These are phyloP conservation scores for Leptoclinus maculatus DNA, from an alignment of 2,797 vertebrate genomes.

Conservation along the genomic window DNA sequence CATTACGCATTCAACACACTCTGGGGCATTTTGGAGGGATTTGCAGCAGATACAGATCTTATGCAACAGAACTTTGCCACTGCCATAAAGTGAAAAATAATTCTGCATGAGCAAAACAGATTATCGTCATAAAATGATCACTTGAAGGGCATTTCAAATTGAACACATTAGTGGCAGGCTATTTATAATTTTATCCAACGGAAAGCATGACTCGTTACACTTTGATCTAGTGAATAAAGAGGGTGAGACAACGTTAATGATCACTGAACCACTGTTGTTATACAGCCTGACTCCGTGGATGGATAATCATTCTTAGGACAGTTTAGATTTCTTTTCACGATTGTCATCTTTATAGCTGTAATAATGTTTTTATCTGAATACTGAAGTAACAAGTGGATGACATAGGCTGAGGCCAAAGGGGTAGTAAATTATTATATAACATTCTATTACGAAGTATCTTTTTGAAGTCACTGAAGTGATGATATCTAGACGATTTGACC, in stretches of 20 bases:
- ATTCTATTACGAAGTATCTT: not conserved
- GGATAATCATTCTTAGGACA: not conserved
- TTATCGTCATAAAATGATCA: conserved; percentile 18
- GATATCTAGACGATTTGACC: not conserved
- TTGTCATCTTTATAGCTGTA: not conserved
- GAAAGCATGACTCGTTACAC: conserved; percentile 14
- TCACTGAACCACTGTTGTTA: not conserved
- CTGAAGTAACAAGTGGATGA: not conserved
- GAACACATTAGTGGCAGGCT: conserved; percentile 3
- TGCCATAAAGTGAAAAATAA: conserved; percentile 25
- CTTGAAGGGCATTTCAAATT: conserved; percentile 12
- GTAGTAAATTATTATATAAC: not conserved
- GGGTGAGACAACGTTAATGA: conserved; percentile 1
- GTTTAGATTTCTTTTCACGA: not conserved
- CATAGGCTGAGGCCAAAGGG: not conserved
- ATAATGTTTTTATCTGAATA: not conserved
- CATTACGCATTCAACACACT: conserved; percentile 56
- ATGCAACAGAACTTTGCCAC: conserved; percentile 33
- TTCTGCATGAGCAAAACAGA: conserved; percentile 27
- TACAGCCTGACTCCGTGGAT: not conserved
- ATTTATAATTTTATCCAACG: conserved; percentile 36
- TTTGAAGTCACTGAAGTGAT: not conserved
- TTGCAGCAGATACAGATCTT: conserved; percentile 39
- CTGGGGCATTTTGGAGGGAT: conserved; percentile 42
- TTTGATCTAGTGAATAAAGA: conserved; percentile 11